phyloP scores from a whole-genome alignment of 2,797 vertebrate species.

The Poeciliopsis presidionis region DNA sequence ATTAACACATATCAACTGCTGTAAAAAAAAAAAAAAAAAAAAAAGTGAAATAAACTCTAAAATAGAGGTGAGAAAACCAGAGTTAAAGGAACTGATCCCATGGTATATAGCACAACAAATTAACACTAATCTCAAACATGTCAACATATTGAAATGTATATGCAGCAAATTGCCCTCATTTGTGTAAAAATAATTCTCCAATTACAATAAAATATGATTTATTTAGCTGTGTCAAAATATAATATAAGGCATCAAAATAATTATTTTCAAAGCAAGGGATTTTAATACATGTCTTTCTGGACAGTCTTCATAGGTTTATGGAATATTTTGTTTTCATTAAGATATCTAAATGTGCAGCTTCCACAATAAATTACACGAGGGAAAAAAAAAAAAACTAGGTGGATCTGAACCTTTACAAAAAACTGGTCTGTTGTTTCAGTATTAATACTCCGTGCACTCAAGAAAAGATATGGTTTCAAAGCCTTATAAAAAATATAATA shows the following conservation, averaged over 20 bases:
- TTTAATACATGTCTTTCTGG: not conserved
- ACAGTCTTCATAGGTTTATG: not conserved
- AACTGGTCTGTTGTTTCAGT: not conserved
- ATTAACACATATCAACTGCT: not conserved
- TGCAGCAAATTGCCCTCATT: not conserved
- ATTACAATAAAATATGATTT: too few relatives aligned
- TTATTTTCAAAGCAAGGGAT: not conserved
- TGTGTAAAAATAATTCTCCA: too few relatives aligned
- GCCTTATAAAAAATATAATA: conserved; percentile 5
- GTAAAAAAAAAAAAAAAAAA: not conserved
- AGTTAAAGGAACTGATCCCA: not conserved
- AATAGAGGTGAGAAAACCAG: not conserved
- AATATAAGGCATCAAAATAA: not conserved
- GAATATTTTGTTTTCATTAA: not conserved
- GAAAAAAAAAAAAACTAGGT: not conserved
- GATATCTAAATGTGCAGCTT: not conserved
- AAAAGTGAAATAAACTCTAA: not conserved
- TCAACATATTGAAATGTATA: not conserved
- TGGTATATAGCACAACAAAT: not conserved
- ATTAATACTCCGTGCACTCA: not conserved
- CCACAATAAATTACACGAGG: not conserved
- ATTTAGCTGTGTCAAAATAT: too few relatives aligned
- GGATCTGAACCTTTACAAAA: not conserved
- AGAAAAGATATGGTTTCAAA: not conserved
- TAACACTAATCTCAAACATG: not conserved